phyloP scores from a whole-genome alignment of 2,797 vertebrate species.

The Lemur catta region DNA sequence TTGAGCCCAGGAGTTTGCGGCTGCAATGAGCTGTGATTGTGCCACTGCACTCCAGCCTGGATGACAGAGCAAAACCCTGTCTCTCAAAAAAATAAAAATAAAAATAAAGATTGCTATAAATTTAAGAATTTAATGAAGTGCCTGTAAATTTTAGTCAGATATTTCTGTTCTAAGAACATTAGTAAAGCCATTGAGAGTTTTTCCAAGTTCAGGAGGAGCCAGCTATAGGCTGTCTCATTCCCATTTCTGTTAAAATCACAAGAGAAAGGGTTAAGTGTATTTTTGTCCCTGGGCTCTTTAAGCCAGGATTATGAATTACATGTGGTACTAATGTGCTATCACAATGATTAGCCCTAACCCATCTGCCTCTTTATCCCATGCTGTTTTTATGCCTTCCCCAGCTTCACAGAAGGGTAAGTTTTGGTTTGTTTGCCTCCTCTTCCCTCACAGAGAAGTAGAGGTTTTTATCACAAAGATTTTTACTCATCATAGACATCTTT shows the following conservation, averaged over 20 bases:
- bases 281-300: slow-evolving; percentile 5
- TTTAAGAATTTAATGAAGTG: neutral
- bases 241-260: slow-evolving; percentile 25
- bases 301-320: neutral
- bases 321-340: neutral
- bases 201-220: neutral
- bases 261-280: neutral
- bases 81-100: neutral
- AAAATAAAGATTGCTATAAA: neutral
- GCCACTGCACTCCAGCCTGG: neutral
- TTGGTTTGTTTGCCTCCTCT: neutral
- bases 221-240: neutral
- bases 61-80: neutral
- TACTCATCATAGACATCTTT: slow-evolving; percentile 8
- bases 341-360: neutral
- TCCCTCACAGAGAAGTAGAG: neutral
- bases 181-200: neutral
- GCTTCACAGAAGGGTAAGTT: neutral
- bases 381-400: neutral
- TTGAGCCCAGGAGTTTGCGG: neutral
- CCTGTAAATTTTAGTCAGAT: neutral
- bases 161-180: slow-evolving; percentile 47
- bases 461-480: neutral
- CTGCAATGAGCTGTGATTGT: neutral
- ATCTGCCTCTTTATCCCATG: neutral